A percentile compares a stretch with the other conserved stretches of the same genome.
These are phyloP conservation scores for Hydrolagus colliei DNA, from an alignment of 2,797 vertebrate genomes.

Conservation along the genomic window DNA sequence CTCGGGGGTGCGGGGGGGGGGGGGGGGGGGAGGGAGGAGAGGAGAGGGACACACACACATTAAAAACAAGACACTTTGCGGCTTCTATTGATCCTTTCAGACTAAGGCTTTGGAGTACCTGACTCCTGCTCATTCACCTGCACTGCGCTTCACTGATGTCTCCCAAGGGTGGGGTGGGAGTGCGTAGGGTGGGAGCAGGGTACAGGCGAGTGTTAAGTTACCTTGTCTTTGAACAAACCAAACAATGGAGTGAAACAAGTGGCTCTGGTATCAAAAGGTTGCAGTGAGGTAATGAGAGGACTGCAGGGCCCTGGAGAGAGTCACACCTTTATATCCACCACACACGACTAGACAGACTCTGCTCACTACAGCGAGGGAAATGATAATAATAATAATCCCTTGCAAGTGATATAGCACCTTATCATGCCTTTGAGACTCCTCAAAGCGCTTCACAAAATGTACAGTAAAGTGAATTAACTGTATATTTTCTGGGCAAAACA, in stretches of 20 bases:
- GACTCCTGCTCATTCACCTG: constrained; percentile 1
- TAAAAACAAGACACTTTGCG: constrained; percentile 13
- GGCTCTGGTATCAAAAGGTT: constrained; percentile 46
- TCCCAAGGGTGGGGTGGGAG: constrained; percentile 33
- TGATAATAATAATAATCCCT: not conserved
- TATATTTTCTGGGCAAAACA: too few relatives aligned
- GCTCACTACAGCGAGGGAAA: not conserved
- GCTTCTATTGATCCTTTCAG: constrained; percentile 35
- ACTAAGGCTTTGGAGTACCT: constrained; percentile 34
- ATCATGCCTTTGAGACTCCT: too few relatives aligned
- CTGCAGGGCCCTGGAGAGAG: constrained; percentile 37
- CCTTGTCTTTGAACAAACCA: constrained; percentile 35
- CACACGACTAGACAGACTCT: not conserved
- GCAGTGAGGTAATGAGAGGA: constrained; percentile 38
- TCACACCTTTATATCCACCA: not conserved
- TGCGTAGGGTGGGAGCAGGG: constrained; percentile 1
- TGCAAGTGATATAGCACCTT: too few relatives aligned
- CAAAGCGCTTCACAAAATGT: too few relatives aligned
- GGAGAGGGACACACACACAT: constrained; percentile 21
- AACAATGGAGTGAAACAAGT: constrained; percentile 39
- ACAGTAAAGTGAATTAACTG: too few relatives aligned
- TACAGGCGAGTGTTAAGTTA: constrained; percentile 36
- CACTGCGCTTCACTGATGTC: constrained; percentile 8
- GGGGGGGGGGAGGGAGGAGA: too few relatives aligned
- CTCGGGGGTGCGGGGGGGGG: constrained; percentile 30